Evolutionary conservation across 2,888 invertebrate species (phyloP), one percentile per base, ranked within the genome.

Genomic region (Chirona hameri): DNA sequence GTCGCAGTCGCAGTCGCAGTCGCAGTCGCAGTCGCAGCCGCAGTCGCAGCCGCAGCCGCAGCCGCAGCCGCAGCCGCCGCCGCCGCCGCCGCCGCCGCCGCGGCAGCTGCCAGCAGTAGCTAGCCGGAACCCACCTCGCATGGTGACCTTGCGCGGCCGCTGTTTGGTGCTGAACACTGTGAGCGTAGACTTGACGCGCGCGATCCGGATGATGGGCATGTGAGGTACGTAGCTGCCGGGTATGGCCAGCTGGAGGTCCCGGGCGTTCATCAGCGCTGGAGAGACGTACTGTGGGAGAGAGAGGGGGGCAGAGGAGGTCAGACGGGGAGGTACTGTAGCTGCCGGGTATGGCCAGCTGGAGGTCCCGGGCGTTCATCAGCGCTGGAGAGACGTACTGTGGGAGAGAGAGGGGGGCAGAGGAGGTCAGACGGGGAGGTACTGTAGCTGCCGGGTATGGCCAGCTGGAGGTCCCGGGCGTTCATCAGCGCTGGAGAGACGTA

Each of bases 131-230:
- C 85, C 85, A 91, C 93, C 93, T 88, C 91, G 91, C 84, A 99
- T 96, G 87, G 95, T 93, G 5, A 99, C 91, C 85, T 99, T 98
- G 60, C 99, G 91, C 0, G 99, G 99, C 5, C 99, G 90, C 89
- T 99, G 99, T 88, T 99, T 99, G 0, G 98, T 98, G 0, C 97
- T 96, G 86, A 99, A 99, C 12, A 99, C 96, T 90, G 97, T 96
- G 85, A 98, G 90, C 76, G 95, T 95, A 86, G 95, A 94, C 88
- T 97, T 95, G 86, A 98, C 96, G 87, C 94, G 92, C 39, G 94
- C 93, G 85, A 99, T 98, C 85, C 95, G 91, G 83, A 98, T 95
- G 69, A 97, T 91, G 3, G 87, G 87, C 27, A 94, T 93, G 87
- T 95, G 94, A 0, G 99, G 99, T 87, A 94, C 94, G 88, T 99